Base-by-base conservation (phyloP, 2,113 vertebrate species). In the Cyprinodon variegatus region DNA sequence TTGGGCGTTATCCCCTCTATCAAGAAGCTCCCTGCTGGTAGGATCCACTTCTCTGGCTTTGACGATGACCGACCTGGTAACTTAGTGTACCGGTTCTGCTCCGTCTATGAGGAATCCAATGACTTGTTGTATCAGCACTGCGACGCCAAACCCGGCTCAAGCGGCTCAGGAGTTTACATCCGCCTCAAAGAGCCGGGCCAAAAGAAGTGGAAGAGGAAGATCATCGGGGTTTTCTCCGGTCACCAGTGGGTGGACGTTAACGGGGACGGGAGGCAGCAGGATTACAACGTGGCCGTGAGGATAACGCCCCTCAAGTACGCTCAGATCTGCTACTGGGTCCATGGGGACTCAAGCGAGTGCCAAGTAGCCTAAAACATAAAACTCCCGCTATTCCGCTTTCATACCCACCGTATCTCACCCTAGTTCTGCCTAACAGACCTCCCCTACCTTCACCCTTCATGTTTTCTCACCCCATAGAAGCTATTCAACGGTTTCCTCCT, bases 41-140 rank as follows among this genome's bases (percentile, higher is more conserved):
- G 96, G 90, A 97, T 99, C 90, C 98, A 99, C 89, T 99, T 99
- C 92, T 99, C 98, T 0, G 97, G 97, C 39, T 99, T 98, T 38
- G 98, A 99, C n/a, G 92, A 94, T 0, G 98, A 99, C 79, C 88
- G 96, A 11, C 93, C 95, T 0, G 97, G 95, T 13, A 95, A 97
- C 80, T 78, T 99, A 84, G 97, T 99, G 70, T 99, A 99, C 73
- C 95, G 98, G 2, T 99, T 99, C 87, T 99, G 98, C 82, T 96
- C 96, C 0, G 96, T 99, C 76, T 97, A 97, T 0, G 95, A 97
- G 4, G 98, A 98, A 84, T 98, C 97, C 81, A 95, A 5, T 0
- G 97, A 99, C 72, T 93, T 99, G 68, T 92, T 99, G 79, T 98
- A 98, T 80, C 97, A 99, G 66, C 95, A 97, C 78, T 99, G 97